Conservation (phyloP, 2,113 vertebrate species). For the Anhinga anhinga region DNA sequence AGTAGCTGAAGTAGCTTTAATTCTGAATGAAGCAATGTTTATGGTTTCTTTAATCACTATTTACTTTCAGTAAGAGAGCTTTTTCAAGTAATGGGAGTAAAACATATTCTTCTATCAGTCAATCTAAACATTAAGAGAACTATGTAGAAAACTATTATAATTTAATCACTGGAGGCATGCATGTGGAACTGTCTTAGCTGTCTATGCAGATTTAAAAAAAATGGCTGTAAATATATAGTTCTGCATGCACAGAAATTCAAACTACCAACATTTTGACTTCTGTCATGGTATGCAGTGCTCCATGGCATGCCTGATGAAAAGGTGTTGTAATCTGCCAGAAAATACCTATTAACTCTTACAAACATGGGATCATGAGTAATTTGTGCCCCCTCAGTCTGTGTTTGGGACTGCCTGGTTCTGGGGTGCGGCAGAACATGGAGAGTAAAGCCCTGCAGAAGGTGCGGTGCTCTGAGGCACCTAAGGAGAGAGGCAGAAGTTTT, state of each 20-base stretch:
- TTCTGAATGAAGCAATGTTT: conserved; percentile 14
- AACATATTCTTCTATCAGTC: conserved; percentile 2
- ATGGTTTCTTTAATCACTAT: conserved; percentile 41
- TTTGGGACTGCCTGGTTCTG: neutral
- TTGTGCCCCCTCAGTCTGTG: neutral
- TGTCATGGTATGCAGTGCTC: neutral
- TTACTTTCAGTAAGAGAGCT: conserved; percentile 44
- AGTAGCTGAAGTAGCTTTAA: conserved; percentile 17
- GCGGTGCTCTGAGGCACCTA: fast-evolving
- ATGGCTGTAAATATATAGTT: neutral
- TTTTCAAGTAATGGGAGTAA: conserved; percentile 19
- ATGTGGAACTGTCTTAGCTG: neutral
- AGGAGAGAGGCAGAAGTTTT: neutral
- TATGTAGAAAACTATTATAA: conserved; percentile 11
- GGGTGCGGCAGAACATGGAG: neutral
- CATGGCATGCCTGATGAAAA: neutral
- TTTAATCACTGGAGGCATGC: neutral
- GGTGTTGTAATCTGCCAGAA: neutral
- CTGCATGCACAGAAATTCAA: neutral
- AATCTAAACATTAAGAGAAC: neutral
- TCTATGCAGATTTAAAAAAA: neutral
- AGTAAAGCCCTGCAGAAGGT: neutral
- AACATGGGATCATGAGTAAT: neutral
- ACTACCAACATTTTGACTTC: neutral
- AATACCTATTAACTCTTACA: neutral